Evolutionary conservation across 2,113 vertebrate species (phyloP), one percentile per base, ranked within the genome.

Genomic region (Spilogale gracilis): DNA sequence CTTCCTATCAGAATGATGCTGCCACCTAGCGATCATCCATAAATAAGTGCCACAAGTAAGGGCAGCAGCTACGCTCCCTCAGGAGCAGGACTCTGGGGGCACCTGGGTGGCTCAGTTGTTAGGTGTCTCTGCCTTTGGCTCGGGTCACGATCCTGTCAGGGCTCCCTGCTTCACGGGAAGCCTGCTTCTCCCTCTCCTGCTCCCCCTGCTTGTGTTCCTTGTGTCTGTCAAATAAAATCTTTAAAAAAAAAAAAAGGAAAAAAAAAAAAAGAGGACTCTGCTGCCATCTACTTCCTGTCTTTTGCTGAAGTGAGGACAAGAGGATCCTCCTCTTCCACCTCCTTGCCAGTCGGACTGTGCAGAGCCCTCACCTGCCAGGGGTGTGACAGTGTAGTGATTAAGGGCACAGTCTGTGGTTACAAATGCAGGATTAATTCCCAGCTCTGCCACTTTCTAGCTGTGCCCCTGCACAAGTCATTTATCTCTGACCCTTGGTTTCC

Each of bases 11-110:
- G 78, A 30, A 58, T 14, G 8, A 85, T 73, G 90, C 90, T 89
- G 90, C 95, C 97, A 92, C 95, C 97, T 96, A 54, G 87, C 78
- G 97, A 94, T 32, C 86, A 67, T 1, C 5, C 0, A 2, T 14
- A 18, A 11, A 20, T 14, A 3, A 56, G 1, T 1, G 32, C 6
- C 8, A 50, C 63, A 48, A 8, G 48, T 38, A 27, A 58, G 54
- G 1, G 4, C 2, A 17, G 50, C 32, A 5, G 2, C 9, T 0
- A 48, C 38, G 45, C 38, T 76, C 76, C n/a, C 92, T 79, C 3
- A 10, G 60, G n/a, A n/a, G 13, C 4, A 32, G 58, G 10, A 13
- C 23, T 61, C 60, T 61, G 60, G 60, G 63, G 30, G 63, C 63
- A 32, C 30, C 30, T 67, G 30, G 30, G 30, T 32, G 27, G 63